A percentile compares a stretch with the other conserved stretches of the same genome.
Evolutionary conservation across 2,888 invertebrate species (phyloP).

Genomic region (Tipula confusa): DNA sequence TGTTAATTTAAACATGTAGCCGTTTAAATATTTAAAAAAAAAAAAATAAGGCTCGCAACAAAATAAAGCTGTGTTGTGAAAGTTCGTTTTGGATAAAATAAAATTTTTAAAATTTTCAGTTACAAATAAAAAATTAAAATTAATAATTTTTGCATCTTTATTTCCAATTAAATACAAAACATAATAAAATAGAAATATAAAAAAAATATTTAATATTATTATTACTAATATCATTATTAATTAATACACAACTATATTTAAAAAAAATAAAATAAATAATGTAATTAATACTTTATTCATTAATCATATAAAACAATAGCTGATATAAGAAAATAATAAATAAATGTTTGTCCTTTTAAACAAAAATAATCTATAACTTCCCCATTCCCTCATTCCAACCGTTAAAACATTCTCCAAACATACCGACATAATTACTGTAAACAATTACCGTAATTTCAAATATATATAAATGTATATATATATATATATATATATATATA

Average conservation of each 20-base stretch:
- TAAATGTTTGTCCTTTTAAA: slow-evolving; percentile 20
- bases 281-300: slow-evolving; percentile 25
- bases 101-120: background rate
- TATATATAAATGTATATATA: too few species aligned
- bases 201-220: slow-evolving; percentile 27
- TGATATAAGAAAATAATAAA: slow-evolving; percentile 25
- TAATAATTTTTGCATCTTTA: background rate
- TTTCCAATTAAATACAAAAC: slow-evolving; percentile 21
- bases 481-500: background rate
- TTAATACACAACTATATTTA: slow-evolving; percentile 3
- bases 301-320: slow-evolving; percentile 28
- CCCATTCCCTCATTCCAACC: background rate
- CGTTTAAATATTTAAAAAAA: background rate
- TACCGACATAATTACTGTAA: background rate
- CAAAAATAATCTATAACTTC: background rate
- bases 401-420: background rate
- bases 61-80: background rate
- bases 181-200: slow-evolving; percentile 26
- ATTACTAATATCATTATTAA: slow-evolving; percentile 26
- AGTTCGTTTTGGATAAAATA: slow-evolving; percentile 29
- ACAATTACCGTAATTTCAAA: background rate
- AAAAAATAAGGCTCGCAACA: background rate
- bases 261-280: background rate
- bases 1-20: background rate
- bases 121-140: background rate